phyloP scores from a whole-genome alignment of 2,113 vertebrate species.

The Myanophis thanlyinensis region DNA sequence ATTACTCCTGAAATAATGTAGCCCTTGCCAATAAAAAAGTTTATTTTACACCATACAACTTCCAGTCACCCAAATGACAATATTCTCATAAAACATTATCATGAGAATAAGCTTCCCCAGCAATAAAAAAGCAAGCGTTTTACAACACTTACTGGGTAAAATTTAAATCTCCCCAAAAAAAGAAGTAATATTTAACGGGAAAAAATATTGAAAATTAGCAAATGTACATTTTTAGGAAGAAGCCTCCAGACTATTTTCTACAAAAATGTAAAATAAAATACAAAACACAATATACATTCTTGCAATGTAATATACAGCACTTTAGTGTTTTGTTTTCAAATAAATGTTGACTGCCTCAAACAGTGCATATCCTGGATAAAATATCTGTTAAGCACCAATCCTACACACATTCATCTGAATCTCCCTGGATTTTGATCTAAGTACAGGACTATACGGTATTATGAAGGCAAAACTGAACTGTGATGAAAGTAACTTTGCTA shows the following conservation, averaged over 20 bases:
- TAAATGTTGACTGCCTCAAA: constrained; percentile 60
- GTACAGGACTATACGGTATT: not conserved
- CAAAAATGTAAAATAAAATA: constrained; percentile 61
- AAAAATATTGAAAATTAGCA: constrained; percentile 55
- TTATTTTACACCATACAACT: constrained; percentile 14
- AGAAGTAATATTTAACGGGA: constrained; percentile 54
- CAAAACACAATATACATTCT: constrained; percentile 58
- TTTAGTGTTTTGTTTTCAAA: constrained; percentile 66
- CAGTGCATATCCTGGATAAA: constrained; percentile 51
- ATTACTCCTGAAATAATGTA: not conserved
- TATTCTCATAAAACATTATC: constrained; percentile 54
- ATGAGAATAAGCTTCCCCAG: constrained; percentile 9
- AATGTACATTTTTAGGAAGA: constrained; percentile 52
- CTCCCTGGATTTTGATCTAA: not conserved
- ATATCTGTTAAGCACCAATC: constrained; percentile 36
- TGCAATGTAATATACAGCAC: constrained; percentile 62
- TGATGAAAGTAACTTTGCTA: constrained; percentile 52
- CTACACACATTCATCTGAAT: not conserved
- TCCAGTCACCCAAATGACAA: constrained; percentile 28
- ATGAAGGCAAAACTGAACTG: constrained; percentile 46
- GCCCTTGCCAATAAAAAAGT: not conserved
- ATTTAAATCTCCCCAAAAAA: constrained; percentile 40
- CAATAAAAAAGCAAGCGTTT: constrained; percentile 48
- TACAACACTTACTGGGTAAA: constrained; percentile 48
- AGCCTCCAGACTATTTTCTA: constrained; percentile 51